Percentiles rank a stretch among this genome's conserved stretches.
These are phyloP conservation scores for Oceanodroma leucorhoa DNA, from an alignment of 2,797 vertebrate species.

Conservation along the genomic window DNA sequence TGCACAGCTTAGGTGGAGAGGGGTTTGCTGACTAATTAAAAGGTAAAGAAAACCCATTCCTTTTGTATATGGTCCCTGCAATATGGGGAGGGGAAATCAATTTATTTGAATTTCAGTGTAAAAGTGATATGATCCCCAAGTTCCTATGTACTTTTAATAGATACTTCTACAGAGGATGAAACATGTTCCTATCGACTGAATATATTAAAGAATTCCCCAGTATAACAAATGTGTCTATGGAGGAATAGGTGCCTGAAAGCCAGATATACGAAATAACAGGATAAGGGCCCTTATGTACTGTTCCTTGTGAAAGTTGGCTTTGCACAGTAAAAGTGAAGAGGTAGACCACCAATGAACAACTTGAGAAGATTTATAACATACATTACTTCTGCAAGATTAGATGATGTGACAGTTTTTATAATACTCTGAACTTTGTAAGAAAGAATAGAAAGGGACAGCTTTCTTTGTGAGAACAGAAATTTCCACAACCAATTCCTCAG, in stretches of 20 bases:
- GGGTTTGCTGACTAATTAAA: background rate
- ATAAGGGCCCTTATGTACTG: background rate
- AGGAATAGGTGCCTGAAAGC: background rate
- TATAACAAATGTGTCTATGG: background rate
- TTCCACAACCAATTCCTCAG: background rate
- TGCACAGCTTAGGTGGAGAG: background rate
- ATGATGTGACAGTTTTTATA: background rate
- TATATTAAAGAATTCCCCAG: background rate
- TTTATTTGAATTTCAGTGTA: background rate
- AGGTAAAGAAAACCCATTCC: background rate
- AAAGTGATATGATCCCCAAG: background rate
- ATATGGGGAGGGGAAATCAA: background rate
- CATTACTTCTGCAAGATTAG: background rate
- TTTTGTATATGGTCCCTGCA: background rate
- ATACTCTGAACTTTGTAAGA: background rate
- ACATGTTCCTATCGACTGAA: background rate
- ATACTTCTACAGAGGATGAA: background rate
- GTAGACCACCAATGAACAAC: constrained; percentile 37
- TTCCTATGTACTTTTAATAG: background rate
- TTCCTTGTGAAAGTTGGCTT: background rate
- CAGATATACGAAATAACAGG: background rate
- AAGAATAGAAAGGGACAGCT: background rate
- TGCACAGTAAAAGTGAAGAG: background rate
- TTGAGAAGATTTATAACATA: background rate
- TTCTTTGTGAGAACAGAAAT: constrained; percentile 11